phyloP scores from a whole-genome alignment of 2,113 vertebrate species.

The Capra hircus region DNA sequence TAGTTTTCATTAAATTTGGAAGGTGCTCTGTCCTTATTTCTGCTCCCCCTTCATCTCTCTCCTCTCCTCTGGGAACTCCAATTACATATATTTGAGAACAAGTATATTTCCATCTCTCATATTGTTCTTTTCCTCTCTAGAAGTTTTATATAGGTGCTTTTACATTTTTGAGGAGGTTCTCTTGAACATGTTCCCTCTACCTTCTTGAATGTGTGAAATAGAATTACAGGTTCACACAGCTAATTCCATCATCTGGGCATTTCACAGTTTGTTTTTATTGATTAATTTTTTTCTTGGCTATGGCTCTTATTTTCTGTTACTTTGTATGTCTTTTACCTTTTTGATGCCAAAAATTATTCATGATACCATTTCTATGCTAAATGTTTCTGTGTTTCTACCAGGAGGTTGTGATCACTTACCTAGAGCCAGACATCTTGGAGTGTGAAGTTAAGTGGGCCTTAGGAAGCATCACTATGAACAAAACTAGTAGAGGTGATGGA shows the following conservation, averaged over 20 bases:
- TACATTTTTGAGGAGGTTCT: neutral
- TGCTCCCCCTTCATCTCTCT: neutral
- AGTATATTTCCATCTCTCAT: neutral
- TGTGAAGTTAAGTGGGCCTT: neutral
- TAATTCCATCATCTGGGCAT: neutral
- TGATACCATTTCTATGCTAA: neutral
- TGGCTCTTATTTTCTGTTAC: neutral
- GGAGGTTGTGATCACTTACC: neutral
- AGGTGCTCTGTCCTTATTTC: neutral
- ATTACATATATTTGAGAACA: neutral
- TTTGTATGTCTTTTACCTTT: neutral
- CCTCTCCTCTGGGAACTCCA: neutral
- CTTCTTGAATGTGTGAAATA: neutral
- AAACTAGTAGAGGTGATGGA: neutral
- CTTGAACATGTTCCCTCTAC: neutral
- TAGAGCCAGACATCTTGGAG: neutral
- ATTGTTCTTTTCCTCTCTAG: neutral
- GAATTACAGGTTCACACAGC: neutral
- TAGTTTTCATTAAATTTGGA: neutral
- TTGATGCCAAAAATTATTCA: neutral
- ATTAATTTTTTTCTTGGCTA: neutral
- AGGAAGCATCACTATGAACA: neutral
- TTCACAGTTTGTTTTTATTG: neutral
- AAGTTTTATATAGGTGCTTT: neutral
- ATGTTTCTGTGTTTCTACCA: neutral